Evolutionary conservation across 2,888 invertebrate genomes (phyloP).

Genomic region (Venusia cambrica): DNA sequence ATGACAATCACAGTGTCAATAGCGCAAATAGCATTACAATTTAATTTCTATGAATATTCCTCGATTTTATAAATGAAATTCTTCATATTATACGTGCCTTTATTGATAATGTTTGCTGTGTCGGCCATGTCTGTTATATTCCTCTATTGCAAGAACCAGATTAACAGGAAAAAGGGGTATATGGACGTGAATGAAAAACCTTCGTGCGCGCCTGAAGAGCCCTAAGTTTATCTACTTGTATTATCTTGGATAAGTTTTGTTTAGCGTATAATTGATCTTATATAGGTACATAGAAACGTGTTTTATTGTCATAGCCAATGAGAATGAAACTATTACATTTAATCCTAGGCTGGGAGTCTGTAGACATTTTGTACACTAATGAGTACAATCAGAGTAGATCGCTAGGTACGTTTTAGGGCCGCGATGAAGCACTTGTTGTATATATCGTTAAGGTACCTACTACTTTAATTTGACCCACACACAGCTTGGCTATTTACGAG

Average conservation of each 20-base stretch:
- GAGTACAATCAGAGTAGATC: too few species aligned
- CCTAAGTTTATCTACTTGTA: slow-evolving; percentile 18
- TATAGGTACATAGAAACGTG: too few species aligned
- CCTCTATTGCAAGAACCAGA: slow-evolving; percentile 59
- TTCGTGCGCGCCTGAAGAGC: slow-evolving; percentile 35
- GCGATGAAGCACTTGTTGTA: too few species aligned
- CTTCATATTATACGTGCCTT: slow-evolving; percentile 50
- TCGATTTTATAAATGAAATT: slow-evolving; percentile 37
- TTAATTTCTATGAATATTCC: too few species aligned
- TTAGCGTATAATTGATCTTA: slow-evolving; percentile 4
- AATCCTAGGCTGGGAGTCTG: too few species aligned
- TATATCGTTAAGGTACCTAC: too few species aligned
- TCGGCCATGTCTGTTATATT: slow-evolving; percentile 61
- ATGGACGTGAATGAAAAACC: slow-evolving; percentile 66
- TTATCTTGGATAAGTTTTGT: slow-evolving; percentile 10
- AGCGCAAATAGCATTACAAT: background rate
- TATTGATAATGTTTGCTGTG: slow-evolving; percentile 61
- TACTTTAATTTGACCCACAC: too few species aligned
- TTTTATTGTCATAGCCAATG: too few species aligned
- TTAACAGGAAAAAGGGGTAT: slow-evolving; percentile 56
- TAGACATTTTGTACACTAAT: too few species aligned
- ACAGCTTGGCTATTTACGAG: too few species aligned
- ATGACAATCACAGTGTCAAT: slow-evolving; percentile 3
- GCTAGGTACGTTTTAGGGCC: too few species aligned
- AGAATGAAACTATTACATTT: slow-evolving; percentile 2